A percentile compares a stretch with the other conserved stretches of the same genome.
Conservation (phyloP, 2,888 invertebrate species). For the Phania funesta region DNA sequence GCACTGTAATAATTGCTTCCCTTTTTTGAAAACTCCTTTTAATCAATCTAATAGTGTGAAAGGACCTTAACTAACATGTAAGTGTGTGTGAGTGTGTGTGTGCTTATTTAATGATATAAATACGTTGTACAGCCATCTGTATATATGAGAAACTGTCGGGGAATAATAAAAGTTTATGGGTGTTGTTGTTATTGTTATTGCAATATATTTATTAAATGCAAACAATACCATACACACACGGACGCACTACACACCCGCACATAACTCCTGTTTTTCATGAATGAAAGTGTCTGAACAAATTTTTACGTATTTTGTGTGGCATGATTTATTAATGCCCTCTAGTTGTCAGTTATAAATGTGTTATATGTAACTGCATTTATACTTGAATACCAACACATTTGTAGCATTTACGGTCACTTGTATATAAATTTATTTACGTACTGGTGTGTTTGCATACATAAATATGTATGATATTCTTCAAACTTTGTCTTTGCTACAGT, state of each 20-base stretch:
- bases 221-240: not conserved
- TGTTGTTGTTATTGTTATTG: slow-evolving; percentile 23
- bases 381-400: not conserved
- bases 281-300: not conserved
- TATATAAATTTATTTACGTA: too few species aligned
- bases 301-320: slow-evolving; percentile 43
- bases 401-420: too few species aligned
- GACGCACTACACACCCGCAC: too few species aligned
- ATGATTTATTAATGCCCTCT: slow-evolving; percentile 62
- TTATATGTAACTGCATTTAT: slow-evolving; percentile 12
- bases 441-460: too few species aligned
- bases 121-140: not conserved
- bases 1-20: too few species aligned
- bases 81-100: not conserved
- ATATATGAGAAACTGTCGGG: not conserved
- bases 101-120: slow-evolving; percentile 10
- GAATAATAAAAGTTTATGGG: slow-evolving; percentile 32
- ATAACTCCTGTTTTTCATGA: not conserved
- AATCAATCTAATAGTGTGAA: too few species aligned
- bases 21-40: too few species aligned
- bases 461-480: too few species aligned
- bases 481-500: too few species aligned
- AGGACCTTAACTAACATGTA: too few species aligned
- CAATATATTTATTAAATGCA: slow-evolving; percentile 24
- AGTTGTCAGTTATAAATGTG: slow-evolving; percentile 53